These are phyloP conservation scores for Eidolon dupreanum DNA, from an alignment of 2,797 vertebrate genomes.

Conservation along the genomic window DNA sequence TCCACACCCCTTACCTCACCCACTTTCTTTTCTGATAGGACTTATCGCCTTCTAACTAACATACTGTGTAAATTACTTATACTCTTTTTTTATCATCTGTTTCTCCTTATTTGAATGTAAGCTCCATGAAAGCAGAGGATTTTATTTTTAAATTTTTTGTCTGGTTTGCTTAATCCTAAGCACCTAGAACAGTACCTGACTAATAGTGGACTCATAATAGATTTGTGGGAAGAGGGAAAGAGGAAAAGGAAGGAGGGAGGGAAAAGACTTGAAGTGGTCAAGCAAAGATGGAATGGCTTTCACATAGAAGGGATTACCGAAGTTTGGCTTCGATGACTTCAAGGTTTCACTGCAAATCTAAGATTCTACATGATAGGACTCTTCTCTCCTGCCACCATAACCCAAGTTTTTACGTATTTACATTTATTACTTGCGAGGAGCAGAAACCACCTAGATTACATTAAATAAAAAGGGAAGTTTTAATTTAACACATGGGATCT, in stretches of 20 bases:
- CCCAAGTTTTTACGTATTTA: neutral
- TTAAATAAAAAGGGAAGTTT: neutral
- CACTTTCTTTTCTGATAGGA: neutral
- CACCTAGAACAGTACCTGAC: neutral
- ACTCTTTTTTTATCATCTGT: neutral
- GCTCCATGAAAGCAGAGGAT: neutral
- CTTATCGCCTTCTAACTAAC: neutral
- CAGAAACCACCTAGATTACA: neutral
- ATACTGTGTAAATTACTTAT: neutral
- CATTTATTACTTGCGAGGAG: neutral
- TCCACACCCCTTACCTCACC: neutral
- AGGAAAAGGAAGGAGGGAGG: neutral
- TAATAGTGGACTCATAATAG: neutral
- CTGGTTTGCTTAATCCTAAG: conserved; percentile 16
- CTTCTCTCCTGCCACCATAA: neutral
- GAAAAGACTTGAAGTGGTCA: neutral
- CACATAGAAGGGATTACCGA: neutral
- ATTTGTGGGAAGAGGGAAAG: neutral
- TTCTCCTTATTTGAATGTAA: neutral
- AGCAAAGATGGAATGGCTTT: neutral
- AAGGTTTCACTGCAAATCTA: neutral
- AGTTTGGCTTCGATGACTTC: neutral
- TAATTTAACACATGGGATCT: neutral
- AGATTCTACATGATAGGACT: neutral
- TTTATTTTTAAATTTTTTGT: neutral